Evolutionary conservation across 2,113 vertebrate species (phyloP).

Genomic region (Pterocles burchelli): DNA sequence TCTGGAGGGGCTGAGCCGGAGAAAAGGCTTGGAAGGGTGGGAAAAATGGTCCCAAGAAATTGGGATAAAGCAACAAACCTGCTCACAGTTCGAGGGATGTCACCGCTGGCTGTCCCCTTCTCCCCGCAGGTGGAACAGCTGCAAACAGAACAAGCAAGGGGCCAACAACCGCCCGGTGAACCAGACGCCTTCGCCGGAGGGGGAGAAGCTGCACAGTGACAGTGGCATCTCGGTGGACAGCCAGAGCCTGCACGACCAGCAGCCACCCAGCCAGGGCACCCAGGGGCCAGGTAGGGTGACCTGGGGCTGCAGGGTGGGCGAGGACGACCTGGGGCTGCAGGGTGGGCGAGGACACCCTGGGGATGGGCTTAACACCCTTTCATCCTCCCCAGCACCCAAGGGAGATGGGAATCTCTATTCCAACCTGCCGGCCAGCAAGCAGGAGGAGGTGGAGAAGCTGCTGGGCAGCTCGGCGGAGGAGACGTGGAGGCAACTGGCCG

Average conservation of each 20-base stretch:
- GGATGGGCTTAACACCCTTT: accelerated
- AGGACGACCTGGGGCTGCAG: accelerated
- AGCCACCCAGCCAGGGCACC: constrained; percentile 78
- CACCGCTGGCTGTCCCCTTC: accelerated
- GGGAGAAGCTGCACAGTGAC: constrained; percentile 97
- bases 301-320: background rate
- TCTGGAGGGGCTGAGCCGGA: background rate
- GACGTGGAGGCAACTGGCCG: constrained; percentile 90
- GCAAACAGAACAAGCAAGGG: constrained; percentile 96
- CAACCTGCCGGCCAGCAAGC: constrained; percentile 84
- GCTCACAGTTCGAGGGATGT: accelerated
- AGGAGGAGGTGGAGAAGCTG: constrained; percentile 92
- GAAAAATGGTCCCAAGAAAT: background rate
- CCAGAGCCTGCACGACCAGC: constrained; percentile 95
- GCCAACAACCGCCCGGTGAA: constrained; percentile 92
- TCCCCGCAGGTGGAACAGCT: constrained; percentile 92
- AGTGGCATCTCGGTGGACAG: constrained; percentile 98
- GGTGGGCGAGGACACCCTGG: background rate
- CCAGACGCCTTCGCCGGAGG: constrained; percentile 93
- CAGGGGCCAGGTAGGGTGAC: constrained; percentile 74
- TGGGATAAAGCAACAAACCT: background rate
- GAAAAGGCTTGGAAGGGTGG: too few relatives aligned
- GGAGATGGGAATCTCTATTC: constrained; percentile 82
- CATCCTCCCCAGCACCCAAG: constrained; percentile 74
- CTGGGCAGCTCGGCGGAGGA: constrained; percentile 84